Percentiles rank a stretch among this genome's conserved stretches.
Conservation (phyloP, 2,113 vertebrate genomes). For the Trichechus manatus region DNA sequence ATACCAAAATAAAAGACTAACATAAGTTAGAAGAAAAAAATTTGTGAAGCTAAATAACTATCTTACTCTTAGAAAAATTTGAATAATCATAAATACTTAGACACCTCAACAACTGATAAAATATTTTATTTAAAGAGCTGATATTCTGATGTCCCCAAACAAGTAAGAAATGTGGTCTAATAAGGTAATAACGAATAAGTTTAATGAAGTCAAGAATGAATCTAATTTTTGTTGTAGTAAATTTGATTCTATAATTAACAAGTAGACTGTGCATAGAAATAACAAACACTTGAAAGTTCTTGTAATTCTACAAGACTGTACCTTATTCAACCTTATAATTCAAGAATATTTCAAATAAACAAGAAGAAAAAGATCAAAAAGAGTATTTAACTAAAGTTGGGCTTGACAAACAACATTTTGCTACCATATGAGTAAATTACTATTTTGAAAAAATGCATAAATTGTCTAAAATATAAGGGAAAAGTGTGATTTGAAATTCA, state of each 20-base stretch:
- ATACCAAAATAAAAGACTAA: neutral
- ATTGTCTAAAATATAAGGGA: neutral
- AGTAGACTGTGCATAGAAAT: neutral
- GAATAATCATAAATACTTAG: neutral
- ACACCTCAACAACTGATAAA: neutral
- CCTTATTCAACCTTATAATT: neutral
- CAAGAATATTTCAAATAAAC: neutral
- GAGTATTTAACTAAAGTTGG: neutral
- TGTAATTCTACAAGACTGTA: neutral
- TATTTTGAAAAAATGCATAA: neutral
- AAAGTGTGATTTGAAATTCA: neutral
- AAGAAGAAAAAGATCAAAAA: neutral
- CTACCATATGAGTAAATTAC: neutral
- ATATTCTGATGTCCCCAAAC: neutral
- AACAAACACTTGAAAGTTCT: neutral
- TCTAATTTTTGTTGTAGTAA: conserved; percentile 39
- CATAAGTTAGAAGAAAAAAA: neutral
- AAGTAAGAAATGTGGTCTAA: neutral
- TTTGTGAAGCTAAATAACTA: neutral
- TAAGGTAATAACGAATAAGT: neutral
- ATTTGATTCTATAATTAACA: conserved; percentile 20
- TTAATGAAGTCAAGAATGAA: neutral
- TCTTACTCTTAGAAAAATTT: neutral
- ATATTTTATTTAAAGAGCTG: neutral
- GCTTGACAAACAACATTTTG: neutral